phyloP scores from a whole-genome alignment of 1,140 invertebrate genomes.

The Drosophila littoralis region DNA sequence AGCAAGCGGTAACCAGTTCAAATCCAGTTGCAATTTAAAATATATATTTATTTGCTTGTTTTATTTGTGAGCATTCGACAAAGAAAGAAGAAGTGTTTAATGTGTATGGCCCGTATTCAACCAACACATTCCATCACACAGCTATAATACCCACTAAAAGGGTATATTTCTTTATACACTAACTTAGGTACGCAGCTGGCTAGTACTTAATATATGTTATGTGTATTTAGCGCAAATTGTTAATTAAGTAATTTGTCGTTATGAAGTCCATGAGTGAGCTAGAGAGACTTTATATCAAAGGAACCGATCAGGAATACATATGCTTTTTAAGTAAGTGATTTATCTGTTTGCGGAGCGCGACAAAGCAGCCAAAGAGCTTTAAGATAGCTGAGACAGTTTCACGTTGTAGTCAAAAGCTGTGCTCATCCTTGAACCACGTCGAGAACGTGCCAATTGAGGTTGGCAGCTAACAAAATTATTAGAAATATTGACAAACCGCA shows the following conservation, averaged over 20 bases:
- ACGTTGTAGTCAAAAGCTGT: conserved; percentile 29
- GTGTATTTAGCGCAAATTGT: conserved; percentile 21
- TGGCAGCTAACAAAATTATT: conserved; percentile 60
- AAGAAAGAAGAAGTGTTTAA: no score
- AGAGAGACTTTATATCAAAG: conserved; percentile 32
- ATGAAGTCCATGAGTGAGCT: conserved; percentile 7
- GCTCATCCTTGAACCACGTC: conserved; percentile 63
- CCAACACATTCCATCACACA: not conserved
- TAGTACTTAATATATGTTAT: not conserved
- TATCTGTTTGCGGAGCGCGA: conserved; percentile 12
- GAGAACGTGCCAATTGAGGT: conserved; percentile 81
- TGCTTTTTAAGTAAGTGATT: conserved; percentile 33
- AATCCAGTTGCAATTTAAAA: no score
- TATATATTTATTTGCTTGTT: no score
- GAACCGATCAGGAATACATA: conserved; percentile 51
- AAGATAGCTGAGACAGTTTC: conserved; percentile 21
- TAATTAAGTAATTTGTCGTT: conserved; percentile 22
- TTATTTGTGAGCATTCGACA: no score
- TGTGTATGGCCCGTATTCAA: no score
- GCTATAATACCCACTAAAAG: not conserved
- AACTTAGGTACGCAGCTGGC: conserved; percentile 2
- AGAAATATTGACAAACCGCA: conserved; percentile 70
- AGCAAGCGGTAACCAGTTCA: no score
- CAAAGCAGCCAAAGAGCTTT: conserved; percentile 14
- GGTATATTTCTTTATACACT: conserved; percentile 7